Percentiles rank a stretch among this genome's conserved stretches.
phyloP scores from a whole-genome alignment of 2,797 vertebrate genomes.

The Clamator glandarius region DNA sequence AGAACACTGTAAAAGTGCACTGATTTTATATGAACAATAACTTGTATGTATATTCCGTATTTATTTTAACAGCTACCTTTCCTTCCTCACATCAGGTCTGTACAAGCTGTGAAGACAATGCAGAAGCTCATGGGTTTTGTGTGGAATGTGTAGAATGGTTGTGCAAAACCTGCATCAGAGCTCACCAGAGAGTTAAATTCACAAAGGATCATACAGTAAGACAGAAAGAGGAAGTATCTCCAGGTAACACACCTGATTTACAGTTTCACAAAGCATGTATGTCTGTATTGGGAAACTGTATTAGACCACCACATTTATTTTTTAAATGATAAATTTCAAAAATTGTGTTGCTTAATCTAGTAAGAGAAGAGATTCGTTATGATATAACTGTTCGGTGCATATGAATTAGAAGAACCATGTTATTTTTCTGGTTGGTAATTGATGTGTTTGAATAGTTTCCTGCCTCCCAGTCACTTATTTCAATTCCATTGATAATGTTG shows the following conservation, averaged over 20 bases:
- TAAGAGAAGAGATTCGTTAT: not conserved
- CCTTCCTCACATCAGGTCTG: constrained; percentile 83
- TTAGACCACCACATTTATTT: not conserved
- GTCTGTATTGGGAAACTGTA: not conserved
- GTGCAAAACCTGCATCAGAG: constrained; percentile 95
- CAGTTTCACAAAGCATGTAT: not conserved
- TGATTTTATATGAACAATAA: not conserved
- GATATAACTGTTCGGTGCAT: not conserved
- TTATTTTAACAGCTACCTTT: constrained; percentile 10
- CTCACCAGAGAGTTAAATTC: constrained; percentile 98
- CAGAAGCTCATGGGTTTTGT: constrained; percentile 95
- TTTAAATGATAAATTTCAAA: not conserved
- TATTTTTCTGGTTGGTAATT: not conserved
- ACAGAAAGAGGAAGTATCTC: constrained; percentile 96
- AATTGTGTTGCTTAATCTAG: not conserved
- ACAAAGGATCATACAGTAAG: constrained; percentile 97
- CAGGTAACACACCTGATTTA: constrained; percentile 80
- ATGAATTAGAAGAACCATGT: not conserved
- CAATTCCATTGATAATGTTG: not conserved
- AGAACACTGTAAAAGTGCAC: not conserved
- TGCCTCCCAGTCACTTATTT: not conserved
- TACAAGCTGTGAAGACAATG: constrained; percentile 98
- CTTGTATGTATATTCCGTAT: not conserved
- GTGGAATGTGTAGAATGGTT: constrained; percentile 98
- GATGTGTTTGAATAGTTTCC: not conserved